Evolutionary conservation across 2,888 invertebrate species (phyloP).

Genomic region (Panzeria rudis): DNA sequence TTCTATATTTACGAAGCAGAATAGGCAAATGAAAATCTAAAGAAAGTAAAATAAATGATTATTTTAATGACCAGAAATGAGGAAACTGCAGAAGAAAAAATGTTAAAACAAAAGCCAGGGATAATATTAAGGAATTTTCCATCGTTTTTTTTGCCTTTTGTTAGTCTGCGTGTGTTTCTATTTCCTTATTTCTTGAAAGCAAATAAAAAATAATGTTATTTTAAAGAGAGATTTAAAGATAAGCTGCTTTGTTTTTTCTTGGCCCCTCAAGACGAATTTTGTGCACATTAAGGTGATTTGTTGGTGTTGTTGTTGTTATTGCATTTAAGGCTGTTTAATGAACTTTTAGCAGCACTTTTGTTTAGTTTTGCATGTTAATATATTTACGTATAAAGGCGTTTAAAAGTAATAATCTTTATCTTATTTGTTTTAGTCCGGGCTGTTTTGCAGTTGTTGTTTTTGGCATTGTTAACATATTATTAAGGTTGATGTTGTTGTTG

Average conservation of each 20-base stretch:
- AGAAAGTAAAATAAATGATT: conserved; percentile 53
- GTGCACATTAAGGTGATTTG: neutral
- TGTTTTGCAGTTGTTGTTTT: neutral
- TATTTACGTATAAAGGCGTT: conserved; percentile 5
- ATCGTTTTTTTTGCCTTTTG: conserved; percentile 15
- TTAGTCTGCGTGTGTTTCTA: conserved; percentile 15
- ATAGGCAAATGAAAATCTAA: neutral
- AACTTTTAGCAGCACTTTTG: neutral
- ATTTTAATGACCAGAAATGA: conserved; percentile 2
- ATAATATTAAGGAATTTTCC: conserved; percentile 18
- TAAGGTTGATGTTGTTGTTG: conserved; percentile 15
- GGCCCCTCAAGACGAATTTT: neutral
- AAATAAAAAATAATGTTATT: conserved; percentile 8
- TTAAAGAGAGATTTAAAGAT: conserved; percentile 30
- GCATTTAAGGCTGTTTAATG: neutral
- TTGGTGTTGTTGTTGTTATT: neutral
- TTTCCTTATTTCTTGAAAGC: neutral
- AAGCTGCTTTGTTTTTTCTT: conserved; percentile 23
- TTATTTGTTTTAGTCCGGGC: conserved; percentile 1
- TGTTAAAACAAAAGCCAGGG: conserved; percentile 16
- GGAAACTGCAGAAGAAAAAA: neutral
- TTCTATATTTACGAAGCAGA: neutral
- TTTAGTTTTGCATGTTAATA: neutral
- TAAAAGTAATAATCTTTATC: neutral
- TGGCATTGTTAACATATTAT: neutral